Base-by-base conservation (phyloP, 2,888 invertebrate species). In the Apoderus coryli region DNA sequence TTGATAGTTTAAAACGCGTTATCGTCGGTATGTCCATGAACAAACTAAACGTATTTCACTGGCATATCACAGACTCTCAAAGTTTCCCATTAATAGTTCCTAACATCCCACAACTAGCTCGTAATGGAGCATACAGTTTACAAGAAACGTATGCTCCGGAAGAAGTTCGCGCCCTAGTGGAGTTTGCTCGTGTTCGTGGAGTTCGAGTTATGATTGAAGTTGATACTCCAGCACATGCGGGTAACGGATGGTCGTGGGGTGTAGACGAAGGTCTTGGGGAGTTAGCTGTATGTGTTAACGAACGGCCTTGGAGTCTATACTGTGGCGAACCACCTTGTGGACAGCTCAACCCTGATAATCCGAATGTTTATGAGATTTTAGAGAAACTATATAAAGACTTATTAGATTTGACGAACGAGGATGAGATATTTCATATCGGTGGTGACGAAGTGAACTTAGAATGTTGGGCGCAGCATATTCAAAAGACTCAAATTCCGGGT, bases 21-120 rank as follows among this genome's bases (percentile, higher is more conserved):
- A 14, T 39, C 25, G 37, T 84, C 35, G 89, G 80, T 3, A 90
- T 93, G 92, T 75, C 81, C 0, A 74, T 82, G 25, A 75, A 76
- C 45, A 93, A 93, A 57, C 56, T 92, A 40, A 93, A 93, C 59
- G 82, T 85, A 2, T 80, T 93, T 50, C 92, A 93, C 50, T 92
- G 92, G 92, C 84, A 86, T 49, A 65, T 82, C 15, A 77, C 77
- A 4, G 93, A 93, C 55, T 85, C 89, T 9, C 89, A 92, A 54
- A 86, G 89, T 41, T 92, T 92, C 57, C 92, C 93, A 1, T 76
- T 85, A 53, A 72, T 76, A 38, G 70, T 84, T 3, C 69, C 72
- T 13, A 65, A 71, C 38, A 76, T 74, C 31, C 86, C 86, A 1
- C 73, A 81, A 51, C 61, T 88, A 51, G 76, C 82, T 0, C 69